phyloP scores from a whole-genome alignment of 2,797 vertebrate species.

The Erethizon dorsatum region DNA sequence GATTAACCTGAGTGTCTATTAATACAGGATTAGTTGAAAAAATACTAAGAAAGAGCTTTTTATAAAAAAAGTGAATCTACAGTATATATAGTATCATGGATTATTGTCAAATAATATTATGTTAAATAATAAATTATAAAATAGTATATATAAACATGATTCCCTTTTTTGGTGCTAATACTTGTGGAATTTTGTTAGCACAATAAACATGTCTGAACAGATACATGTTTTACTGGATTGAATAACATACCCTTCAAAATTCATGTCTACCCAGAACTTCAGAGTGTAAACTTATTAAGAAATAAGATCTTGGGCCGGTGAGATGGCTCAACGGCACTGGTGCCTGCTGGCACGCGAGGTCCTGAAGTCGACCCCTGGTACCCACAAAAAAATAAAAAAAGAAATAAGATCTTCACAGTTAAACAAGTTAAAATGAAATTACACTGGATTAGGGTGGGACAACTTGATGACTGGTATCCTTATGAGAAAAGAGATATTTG shows the following conservation, averaged over 20 bases:
- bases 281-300: not conserved
- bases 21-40: not conserved
- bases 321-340: too few relatives aligned
- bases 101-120: not conserved
- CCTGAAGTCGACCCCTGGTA: too few relatives aligned
- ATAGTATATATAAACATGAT: not conserved
- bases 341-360: too few relatives aligned
- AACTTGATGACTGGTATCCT: not conserved
- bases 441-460: not conserved
- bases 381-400: too few relatives aligned
- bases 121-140: not conserved
- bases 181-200: conserved; percentile 10
- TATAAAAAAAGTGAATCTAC: not conserved
- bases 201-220: not conserved
- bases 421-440: not conserved
- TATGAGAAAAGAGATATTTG: not conserved
- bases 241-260: not conserved
- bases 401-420: not conserved
- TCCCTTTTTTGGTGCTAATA: not conserved
- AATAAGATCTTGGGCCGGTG: not conserved
- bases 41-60: not conserved
- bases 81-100: not conserved
- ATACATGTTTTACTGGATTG: not conserved
- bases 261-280: not conserved
- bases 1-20: not conserved